These are phyloP conservation scores for Elymnias hypermnestra DNA, from an alignment of 1,140 invertebrate genomes.

Conservation along the genomic window DNA sequence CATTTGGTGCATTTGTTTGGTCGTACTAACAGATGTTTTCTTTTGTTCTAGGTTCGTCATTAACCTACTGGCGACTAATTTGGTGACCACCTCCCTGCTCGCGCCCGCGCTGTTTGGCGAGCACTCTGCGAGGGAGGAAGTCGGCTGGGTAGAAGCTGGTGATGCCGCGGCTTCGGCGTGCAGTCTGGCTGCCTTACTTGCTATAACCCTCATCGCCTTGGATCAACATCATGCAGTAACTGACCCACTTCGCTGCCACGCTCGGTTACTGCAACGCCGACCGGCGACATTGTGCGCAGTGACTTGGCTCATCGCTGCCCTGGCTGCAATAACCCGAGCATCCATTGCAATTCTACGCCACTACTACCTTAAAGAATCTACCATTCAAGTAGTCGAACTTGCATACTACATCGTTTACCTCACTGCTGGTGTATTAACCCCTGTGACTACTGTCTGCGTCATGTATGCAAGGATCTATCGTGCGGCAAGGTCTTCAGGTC, in stretches of 20 bases:
- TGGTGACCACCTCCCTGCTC: constrained; percentile 65
- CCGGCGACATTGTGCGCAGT: constrained; percentile 82
- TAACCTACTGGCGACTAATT: constrained; percentile 70
- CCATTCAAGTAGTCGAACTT: constrained; percentile 43
- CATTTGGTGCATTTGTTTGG: constrained; percentile 7
- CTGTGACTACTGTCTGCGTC: constrained; percentile 55
- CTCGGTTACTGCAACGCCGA: constrained; percentile 83
- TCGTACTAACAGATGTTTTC: constrained; percentile 24
- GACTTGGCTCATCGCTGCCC: constrained; percentile 80
- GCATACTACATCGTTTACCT: constrained; percentile 61
- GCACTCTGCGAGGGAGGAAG: constrained; percentile 41
- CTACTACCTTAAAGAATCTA: constrained; percentile 37
- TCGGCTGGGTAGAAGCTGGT: constrained; percentile 51
- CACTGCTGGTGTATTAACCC: constrained; percentile 46
- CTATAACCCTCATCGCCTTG: constrained; percentile 87
- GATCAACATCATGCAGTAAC: constrained; percentile 93
- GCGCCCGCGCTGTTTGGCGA: constrained; percentile 68
- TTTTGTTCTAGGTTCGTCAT: constrained; percentile 74
- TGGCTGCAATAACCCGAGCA: constrained; percentile 72
- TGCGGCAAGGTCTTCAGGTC: constrained; percentile 60
- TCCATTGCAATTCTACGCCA: constrained; percentile 43
- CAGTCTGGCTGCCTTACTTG: constrained; percentile 73
- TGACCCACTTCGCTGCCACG: constrained; percentile 89
- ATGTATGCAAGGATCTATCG: constrained; percentile 63
- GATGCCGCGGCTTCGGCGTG: constrained; percentile 58